Base-by-base conservation (phyloP, 2,888 invertebrate genomes). In the Lottia gigantea region DNA sequence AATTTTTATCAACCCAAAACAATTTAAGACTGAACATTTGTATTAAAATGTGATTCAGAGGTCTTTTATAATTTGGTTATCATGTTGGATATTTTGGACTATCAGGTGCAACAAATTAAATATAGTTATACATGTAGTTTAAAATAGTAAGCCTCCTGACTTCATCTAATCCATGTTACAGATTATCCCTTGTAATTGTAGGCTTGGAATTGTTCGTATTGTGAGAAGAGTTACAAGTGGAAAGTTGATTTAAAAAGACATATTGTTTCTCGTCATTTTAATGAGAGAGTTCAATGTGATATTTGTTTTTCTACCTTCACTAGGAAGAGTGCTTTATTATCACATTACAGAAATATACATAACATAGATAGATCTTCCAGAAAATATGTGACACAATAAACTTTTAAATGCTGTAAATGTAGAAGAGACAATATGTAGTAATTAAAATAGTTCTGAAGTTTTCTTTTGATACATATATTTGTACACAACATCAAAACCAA, bases 171-270 rank as follows among this genome's bases (percentile, higher is more conserved):
- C 40, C 40, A 40, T 40, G 11, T 40, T 8, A 40, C 6, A 40
- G 7, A 40, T 40, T 40, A 3, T 40, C 40, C 40, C 55, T 55
- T 55, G 55, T 55, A 55, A 23, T 55, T 55, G 19, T 55, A 55
- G 55, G 55, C 23, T 19, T 55, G 55, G 55, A 23, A 55, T 55
- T 55, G 55, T 55, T 12, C 55, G 14, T 19, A 55, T 23, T 55
- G 55, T 55, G 55, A 55, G 55, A 55, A 55, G 55, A 55, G 23
- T 23, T 55, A 55, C 11, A 55, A 23, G 55, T 55, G 55, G 55
- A 55, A 55, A 55, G 23, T 55, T 55, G 55, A 55, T 55, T 23
- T 55, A 19, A 55, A 55, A 23, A 55, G 55, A 23, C 55, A 55
- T 23, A 55, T 55, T 55, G 55, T 23, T 23, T 55, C 55, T 23